phyloP scores from a whole-genome alignment of 1,140 invertebrate species.

The Nephila pilipes region DNA sequence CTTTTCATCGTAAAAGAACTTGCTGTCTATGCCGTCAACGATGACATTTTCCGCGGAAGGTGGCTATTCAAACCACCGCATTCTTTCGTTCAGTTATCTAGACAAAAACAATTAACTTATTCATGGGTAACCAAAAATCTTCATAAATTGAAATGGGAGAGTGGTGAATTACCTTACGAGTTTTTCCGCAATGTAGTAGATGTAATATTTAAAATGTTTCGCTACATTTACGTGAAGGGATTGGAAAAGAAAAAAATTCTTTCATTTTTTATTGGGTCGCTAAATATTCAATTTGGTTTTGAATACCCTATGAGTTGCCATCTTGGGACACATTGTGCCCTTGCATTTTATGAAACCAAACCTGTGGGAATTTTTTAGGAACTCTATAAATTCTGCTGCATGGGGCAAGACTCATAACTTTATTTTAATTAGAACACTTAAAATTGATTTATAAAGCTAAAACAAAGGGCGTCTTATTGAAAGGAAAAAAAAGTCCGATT shows the following conservation, averaged over 20 bases:
- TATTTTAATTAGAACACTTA: not conserved
- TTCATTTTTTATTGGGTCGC: not conserved
- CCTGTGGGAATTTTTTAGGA: not conserved
- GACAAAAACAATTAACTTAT: not conserved
- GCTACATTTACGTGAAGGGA: not conserved
- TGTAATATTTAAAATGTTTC: not conserved
- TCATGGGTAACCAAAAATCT: not conserved
- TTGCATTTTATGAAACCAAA: not conserved
- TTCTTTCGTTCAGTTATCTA: not conserved
- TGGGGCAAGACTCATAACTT: too few relatives aligned
- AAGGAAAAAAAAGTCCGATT: not conserved
- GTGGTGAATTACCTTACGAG: not conserved
- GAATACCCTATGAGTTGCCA: not conserved
- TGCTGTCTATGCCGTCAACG: not conserved
- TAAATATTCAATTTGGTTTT: not conserved
- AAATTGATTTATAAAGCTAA: constrained; percentile 1
- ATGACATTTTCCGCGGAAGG: not conserved
- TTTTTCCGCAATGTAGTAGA: not conserved
- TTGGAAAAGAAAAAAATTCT: not conserved
- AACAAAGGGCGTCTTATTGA: not conserved
- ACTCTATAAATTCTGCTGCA: not conserved
- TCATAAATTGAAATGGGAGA: not conserved
- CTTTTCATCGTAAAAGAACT: not conserved
- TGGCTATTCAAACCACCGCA: not conserved
- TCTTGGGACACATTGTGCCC: not conserved